These are phyloP conservation scores for Sandelia bainsii DNA, from an alignment of 2,797 vertebrate species.

Conservation along the genomic window DNA sequence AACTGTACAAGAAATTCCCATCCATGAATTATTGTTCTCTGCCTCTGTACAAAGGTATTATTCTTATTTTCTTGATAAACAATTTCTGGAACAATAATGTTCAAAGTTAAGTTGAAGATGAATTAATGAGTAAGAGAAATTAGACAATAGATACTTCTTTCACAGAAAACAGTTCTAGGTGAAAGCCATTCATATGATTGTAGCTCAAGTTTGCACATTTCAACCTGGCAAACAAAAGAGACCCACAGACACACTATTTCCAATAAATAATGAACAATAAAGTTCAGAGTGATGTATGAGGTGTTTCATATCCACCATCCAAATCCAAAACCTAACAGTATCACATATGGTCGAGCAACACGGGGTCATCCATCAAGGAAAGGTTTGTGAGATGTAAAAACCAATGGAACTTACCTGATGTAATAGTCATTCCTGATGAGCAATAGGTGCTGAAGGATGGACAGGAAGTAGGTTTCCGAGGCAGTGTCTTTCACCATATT, in stretches of 20 bases:
- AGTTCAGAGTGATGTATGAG: background rate
- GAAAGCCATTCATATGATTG: background rate
- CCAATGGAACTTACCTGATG: slow-evolving; percentile 87
- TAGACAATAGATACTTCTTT: background rate
- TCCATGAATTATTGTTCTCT: too few relatives aligned
- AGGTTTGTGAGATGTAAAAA: slow-evolving; percentile 4
- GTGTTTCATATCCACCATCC: too few relatives aligned
- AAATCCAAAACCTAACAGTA: background rate
- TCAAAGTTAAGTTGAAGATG: background rate
- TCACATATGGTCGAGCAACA: slow-evolving; percentile 1
- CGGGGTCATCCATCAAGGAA: slow-evolving; percentile 23
- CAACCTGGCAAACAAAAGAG: too few relatives aligned
- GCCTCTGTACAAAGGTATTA: too few relatives aligned
- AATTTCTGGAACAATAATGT: too few relatives aligned
- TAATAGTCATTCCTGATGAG: slow-evolving; percentile 98
- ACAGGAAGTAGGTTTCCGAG: slow-evolving; percentile 93
- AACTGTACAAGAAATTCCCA: too few relatives aligned
- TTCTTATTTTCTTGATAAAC: too few relatives aligned
- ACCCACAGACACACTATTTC: background rate
- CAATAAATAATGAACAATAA: background rate
- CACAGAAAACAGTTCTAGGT: background rate
- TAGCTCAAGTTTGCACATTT: background rate
- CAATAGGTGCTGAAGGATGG: slow-evolving; percentile 96
- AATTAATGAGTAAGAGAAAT: background rate
- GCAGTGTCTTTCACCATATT: slow-evolving; percentile 96